phyloP scores from a whole-genome alignment of 2,113 vertebrate species.

The Myotis brandtii region DNA sequence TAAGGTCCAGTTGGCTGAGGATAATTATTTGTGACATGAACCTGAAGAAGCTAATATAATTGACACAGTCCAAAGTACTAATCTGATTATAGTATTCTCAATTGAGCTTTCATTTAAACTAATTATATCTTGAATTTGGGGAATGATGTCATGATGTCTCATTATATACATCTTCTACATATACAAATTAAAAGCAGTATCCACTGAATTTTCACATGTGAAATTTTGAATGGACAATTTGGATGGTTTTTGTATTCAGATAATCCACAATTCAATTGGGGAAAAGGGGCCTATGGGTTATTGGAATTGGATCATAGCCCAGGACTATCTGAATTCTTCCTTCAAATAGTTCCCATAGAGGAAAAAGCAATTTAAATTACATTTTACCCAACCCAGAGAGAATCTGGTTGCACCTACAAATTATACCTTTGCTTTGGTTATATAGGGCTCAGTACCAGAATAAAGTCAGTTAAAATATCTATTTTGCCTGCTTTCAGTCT shows the following conservation, averaged over 20 bases:
- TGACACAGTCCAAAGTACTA: conserved; percentile 74
- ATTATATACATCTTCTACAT: not conserved
- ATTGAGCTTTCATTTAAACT: conserved; percentile 69
- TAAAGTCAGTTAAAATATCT: not conserved
- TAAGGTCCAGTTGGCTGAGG: conserved; percentile 58
- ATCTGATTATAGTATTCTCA: conserved; percentile 70
- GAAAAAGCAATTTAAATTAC: conserved; percentile 32
- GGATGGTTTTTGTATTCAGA: not conserved
- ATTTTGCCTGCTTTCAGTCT: not conserved
- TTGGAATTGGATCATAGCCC: not conserved
- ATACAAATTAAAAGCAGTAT: not conserved
- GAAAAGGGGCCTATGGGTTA: not conserved
- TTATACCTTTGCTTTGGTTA: not conserved
- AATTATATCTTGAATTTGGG: conserved; percentile 68
- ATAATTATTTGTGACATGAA: conserved; percentile 73
- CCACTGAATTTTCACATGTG: not conserved
- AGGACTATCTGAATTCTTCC: not conserved
- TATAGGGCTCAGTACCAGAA: not conserved
- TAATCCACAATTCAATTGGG: not conserved
- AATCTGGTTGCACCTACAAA: not conserved
- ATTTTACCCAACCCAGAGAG: not conserved
- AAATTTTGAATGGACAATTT: conserved; percentile 8
- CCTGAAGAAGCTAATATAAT: conserved; percentile 68
- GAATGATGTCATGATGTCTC: conserved; percentile 70
- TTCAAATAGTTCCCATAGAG: not conserved